phyloP scores from a whole-genome alignment of 2,888 invertebrate species.

The Megamerina dolium region DNA sequence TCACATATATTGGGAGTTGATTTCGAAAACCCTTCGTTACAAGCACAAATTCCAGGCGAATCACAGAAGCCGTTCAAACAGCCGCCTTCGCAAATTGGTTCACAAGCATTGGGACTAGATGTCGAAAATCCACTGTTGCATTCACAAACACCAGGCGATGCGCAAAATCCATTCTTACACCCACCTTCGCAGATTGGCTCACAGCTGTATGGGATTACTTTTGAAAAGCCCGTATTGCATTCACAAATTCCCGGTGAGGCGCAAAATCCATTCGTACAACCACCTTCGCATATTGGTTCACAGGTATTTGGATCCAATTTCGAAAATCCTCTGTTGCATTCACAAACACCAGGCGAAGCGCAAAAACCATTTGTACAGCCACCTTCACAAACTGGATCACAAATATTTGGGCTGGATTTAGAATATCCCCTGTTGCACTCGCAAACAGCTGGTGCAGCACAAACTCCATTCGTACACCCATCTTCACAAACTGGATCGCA shows the following conservation, averaged over 20 bases:
- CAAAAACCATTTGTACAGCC: slow-evolving; percentile 35
- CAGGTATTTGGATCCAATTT: slow-evolving; percentile 29
- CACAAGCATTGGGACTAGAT: slow-evolving; percentile 15
- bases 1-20: slow-evolving; percentile 12
- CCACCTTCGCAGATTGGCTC: slow-evolving; percentile 17
- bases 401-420: slow-evolving; percentile 10
- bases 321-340: slow-evolving; percentile 51
- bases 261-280: slow-evolving; percentile 55
- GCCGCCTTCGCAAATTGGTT: slow-evolving; percentile 19
- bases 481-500: slow-evolving; percentile 28
- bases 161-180: slow-evolving; percentile 36
- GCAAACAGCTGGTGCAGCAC: slow-evolving; percentile 63
- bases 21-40: slow-evolving; percentile 15
- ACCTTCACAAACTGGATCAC: slow-evolving; percentile 22
- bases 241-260: slow-evolving; percentile 63
- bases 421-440: slow-evolving; percentile 60
- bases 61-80: slow-evolving; percentile 37
- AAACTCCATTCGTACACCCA: slow-evolving; percentile 63
- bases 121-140: slow-evolving; percentile 25
- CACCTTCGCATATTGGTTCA: slow-evolving; percentile 23
- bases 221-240: slow-evolving; percentile 58
- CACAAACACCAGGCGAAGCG: slow-evolving; percentile 43
- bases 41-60: slow-evolving; percentile 15
- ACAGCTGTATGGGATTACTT: slow-evolving; percentile 7
- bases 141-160: slow-evolving; percentile 26